Conservation (phyloP, 2,113 vertebrate species). For the Caranx melampygus region DNA sequence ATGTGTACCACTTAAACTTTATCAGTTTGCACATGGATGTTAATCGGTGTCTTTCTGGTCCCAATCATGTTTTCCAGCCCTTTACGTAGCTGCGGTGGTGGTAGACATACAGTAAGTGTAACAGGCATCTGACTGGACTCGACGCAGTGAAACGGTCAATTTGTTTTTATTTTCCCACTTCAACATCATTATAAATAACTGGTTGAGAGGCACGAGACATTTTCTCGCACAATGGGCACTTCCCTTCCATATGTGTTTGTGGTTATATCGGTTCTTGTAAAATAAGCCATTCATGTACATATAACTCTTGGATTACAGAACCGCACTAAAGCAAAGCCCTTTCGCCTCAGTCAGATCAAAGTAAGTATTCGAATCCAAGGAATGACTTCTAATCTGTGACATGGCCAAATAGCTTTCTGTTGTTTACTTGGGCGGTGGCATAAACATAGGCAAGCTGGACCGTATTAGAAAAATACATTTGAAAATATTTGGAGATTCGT, state of each 20-base stretch:
- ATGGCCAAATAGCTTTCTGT: constrained; percentile 47
- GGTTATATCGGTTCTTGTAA: constrained; percentile 58
- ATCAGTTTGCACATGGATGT: neutral
- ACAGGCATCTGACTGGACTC: constrained; percentile 11
- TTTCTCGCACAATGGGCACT: constrained; percentile 35
- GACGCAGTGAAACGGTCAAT: constrained; percentile 40
- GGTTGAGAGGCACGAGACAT: constrained; percentile 23
- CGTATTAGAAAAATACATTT: constrained; percentile 37
- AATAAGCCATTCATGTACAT: constrained; percentile 50
- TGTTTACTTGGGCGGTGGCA: constrained; percentile 58
- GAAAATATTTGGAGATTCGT: constrained; percentile 45
- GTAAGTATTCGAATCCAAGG: constrained; percentile 31
- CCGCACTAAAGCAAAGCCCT: constrained; percentile 32
- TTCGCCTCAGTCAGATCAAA: constrained; percentile 58
- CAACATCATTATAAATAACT: constrained; percentile 43
- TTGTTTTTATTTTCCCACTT: constrained; percentile 64
- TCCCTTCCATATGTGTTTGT: constrained; percentile 54
- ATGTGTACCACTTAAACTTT: neutral
- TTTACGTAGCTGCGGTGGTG: neutral
- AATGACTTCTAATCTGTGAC: constrained; percentile 52
- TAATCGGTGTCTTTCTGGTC: neutral
- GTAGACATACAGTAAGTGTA: constrained; percentile 16
- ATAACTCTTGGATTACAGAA: constrained; percentile 48
- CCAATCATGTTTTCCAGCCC: neutral
- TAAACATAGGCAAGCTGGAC: constrained; percentile 57